Conservation (phyloP, 2,888 invertebrate species). For the Amblyjoppa proteus region DNA sequence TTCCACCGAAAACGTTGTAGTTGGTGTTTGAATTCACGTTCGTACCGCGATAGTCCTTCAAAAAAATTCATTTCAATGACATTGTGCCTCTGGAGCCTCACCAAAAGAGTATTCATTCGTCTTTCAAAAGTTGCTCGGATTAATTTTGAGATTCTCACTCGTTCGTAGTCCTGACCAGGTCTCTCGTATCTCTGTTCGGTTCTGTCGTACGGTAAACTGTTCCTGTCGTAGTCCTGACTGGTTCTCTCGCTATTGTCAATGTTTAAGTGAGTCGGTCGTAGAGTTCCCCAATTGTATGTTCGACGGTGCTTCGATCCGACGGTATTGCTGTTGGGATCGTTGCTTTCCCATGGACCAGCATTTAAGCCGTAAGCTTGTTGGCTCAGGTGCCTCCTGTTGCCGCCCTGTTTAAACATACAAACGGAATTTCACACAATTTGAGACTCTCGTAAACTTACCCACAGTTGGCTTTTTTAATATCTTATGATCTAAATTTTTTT, state of each 20-base stretch:
- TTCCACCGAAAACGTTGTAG: slow-evolving; percentile 11
- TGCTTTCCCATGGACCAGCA: slow-evolving; percentile 47
- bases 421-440: background rate
- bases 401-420: background rate
- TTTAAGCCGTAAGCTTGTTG: background rate
- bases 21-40: slow-evolving; percentile 36
- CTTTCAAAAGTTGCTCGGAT: background rate
- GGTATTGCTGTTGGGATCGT: slow-evolving; percentile 27
- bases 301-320: slow-evolving; percentile 44
- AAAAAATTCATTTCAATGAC: background rate
- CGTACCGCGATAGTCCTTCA: background rate
- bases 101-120: background rate
- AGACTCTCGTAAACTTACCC: background rate
- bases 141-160: background rate
- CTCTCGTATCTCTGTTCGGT: background rate
- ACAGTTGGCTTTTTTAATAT: background rate
- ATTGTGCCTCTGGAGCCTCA: background rate
- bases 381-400: background rate
- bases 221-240: background rate
- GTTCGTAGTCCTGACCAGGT: background rate
- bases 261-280: background rate
- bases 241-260: background rate
- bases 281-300: background rate
- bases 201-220: background rate
- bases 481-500: background rate